phyloP scores from a whole-genome alignment of 2,797 vertebrate species.

The Macropodus opercularis region DNA sequence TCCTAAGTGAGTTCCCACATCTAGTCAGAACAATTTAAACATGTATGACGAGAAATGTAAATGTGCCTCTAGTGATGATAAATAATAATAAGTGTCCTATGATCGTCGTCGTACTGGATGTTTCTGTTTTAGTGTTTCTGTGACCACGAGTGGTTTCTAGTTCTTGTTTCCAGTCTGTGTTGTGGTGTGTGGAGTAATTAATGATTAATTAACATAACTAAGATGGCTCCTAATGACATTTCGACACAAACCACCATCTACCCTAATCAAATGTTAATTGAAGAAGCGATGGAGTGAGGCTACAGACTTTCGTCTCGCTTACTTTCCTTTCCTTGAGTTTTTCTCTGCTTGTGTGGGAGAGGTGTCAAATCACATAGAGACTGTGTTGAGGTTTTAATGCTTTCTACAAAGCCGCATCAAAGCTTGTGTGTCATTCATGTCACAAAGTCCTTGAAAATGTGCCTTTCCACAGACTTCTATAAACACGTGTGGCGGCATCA shows the following conservation, averaged over 20 bases:
- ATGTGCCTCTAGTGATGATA: background rate
- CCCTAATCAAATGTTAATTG: constrained; percentile 73
- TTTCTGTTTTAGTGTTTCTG: too few relatives aligned
- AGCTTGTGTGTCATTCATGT: constrained; percentile 7
- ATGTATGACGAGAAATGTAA: too few relatives aligned
- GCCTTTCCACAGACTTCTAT: background rate
- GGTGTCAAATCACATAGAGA: constrained; percentile 1
- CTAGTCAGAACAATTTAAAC: too few relatives aligned
- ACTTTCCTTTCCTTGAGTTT: background rate
- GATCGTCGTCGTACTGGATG: too few relatives aligned
- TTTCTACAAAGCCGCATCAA: constrained; percentile 1
- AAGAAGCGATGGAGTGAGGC: constrained; percentile 60
- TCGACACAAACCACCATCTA: constrained; percentile 65
- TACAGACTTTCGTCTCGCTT: constrained; percentile 18
- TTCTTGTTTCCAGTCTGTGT: constrained; percentile 32
- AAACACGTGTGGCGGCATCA: background rate
- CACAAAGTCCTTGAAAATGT: constrained; percentile 16
- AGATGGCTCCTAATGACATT: constrained; percentile 72
- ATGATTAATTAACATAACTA: constrained; percentile 72
- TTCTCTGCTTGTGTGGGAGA: constrained; percentile 1
- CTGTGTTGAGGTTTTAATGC: background rate
- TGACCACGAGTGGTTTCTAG: constrained; percentile 13
- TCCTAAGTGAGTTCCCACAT: too few relatives aligned
- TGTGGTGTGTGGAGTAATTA: too few relatives aligned
- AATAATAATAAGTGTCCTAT: too few relatives aligned